Base-by-base conservation (phyloP, 1,140 invertebrate genomes). In the Drosophila albomicans region DNA sequence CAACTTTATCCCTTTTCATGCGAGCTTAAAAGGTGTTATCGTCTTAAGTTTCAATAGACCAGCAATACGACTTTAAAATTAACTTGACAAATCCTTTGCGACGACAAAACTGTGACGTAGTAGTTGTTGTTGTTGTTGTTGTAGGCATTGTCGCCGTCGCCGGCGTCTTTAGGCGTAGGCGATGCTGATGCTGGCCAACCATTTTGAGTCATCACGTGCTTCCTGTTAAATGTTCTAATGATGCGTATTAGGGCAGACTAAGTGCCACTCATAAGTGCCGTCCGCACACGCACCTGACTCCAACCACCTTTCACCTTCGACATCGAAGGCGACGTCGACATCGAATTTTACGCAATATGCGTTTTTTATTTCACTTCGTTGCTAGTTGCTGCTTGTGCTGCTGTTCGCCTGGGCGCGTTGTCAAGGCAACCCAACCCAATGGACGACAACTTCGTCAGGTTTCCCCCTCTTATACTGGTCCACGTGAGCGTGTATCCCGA, bases 171-270 rank as follows among this genome's bases (percentile, higher is more conserved):
- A 38, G 46, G 25, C 43, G 5, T 32, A 35, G 35, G 35, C 49
- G 57, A 57, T 68, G 45, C 45, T 43, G 41, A 7, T 41, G 38
- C 38, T 43, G 28, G 57, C 41, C 57, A 28, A 43, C 43, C 38
- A 54, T 35, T 48, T 62, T 63, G 58, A 67, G 61, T 45, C 61
- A 81, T 88, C 85, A 88, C 85, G 85, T 88, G 85, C 79, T 89
- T 88, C 85, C 85, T 88, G 85, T 88, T 88, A 88, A 88, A 88
- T 88, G 81, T 82, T 89, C 85, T 89, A 88, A 88, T 88, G 85
- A 88, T 89, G 86, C 81, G 85, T 88, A 88, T 88, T 88, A 88
- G 86, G 78, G 74, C 77, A 85, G 85, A 78, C 84, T 84, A 88
- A 88, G 85, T 89, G 84, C 85, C 84, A 88, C 81, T 80, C 84